Percentiles rank a stretch among this genome's conserved stretches.
Evolutionary conservation across 2,888 invertebrate species (phyloP).

Genomic region (Dromius quadrimaculatus): DNA sequence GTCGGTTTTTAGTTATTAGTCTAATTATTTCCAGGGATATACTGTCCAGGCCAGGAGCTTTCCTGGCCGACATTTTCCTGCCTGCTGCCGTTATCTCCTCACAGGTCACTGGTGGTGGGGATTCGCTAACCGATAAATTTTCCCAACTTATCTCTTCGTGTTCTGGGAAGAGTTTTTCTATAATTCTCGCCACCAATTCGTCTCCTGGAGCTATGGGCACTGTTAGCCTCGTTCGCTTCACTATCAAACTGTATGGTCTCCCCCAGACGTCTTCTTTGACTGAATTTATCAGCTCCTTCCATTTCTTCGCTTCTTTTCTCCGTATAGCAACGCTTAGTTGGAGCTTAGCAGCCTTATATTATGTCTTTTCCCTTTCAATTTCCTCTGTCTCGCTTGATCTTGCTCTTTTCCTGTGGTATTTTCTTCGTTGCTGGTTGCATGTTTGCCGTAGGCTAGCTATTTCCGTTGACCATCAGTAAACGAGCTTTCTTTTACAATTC

Average conservation of each 20-base stretch:
- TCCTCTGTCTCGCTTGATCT: not conserved
- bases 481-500: not conserved
- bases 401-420: not conserved
- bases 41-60: conserved; percentile 9
- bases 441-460: not conserved
- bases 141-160: not conserved
- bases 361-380: not conserved
- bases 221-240: not conserved
- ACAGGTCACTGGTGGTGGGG: not conserved
- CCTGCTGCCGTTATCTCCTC: not conserved
- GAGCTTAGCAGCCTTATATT: not conserved
- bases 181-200: not conserved
- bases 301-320: not conserved
- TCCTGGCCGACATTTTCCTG: not conserved
- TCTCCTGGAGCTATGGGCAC: not conserved
- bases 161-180: not conserved
- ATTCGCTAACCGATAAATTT: not conserved
- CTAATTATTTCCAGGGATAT: conserved; percentile 9
- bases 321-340: not conserved
- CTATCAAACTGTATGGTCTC: not conserved
- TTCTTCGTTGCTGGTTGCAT: not conserved
- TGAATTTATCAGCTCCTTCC: not conserved
- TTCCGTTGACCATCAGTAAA: not conserved
- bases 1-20: not conserved
- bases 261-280: not conserved